Evolutionary conservation across 2,797 vertebrate genomes (phyloP).

Genomic region (Tauraco hartlaubi): DNA sequence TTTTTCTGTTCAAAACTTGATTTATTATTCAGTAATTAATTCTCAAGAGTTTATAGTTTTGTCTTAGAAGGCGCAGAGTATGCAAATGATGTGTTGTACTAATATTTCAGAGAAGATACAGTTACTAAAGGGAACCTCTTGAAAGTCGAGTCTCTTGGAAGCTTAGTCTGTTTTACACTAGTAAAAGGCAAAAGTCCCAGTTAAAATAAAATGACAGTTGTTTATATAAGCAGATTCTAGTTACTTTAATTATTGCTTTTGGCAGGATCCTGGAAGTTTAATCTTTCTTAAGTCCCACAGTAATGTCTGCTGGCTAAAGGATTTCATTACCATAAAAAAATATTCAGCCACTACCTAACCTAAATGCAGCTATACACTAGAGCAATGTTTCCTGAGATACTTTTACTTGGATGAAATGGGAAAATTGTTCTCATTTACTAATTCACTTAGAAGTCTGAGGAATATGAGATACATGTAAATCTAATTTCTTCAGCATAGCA

Average conservation of each 20-base stretch:
- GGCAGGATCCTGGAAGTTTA: slow-evolving; percentile 70
- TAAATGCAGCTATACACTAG: slow-evolving; percentile 10
- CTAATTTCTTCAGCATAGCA: slow-evolving; percentile 38
- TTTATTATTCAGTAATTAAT: neutral
- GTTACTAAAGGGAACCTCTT: slow-evolving; percentile 24
- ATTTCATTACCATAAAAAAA: slow-evolving; percentile 60
- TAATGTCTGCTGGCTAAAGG: slow-evolving; percentile 62
- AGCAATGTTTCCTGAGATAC: neutral
- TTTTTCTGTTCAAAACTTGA: neutral
- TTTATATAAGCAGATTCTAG: slow-evolving; percentile 71
- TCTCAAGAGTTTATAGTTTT: neutral
- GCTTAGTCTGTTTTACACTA: slow-evolving; percentile 58
- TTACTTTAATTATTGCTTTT: slow-evolving; percentile 79
- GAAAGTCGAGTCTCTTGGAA: slow-evolving; percentile 29
- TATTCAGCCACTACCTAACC: slow-evolving; percentile 39
- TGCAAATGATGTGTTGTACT: neutral
- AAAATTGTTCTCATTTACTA: slow-evolving; percentile 53
- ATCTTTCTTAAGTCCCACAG: slow-evolving; percentile 69
- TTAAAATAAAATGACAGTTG: slow-evolving; percentile 71
- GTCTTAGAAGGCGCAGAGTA: neutral
- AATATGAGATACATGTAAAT: slow-evolving; percentile 45
- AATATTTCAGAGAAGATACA: neutral
- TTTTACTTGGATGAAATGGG: slow-evolving; percentile 38
- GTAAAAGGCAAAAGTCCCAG: slow-evolving; percentile 62
- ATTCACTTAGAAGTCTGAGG: slow-evolving; percentile 40